Percentiles rank a stretch among this genome's conserved stretches.
phyloP scores from a whole-genome alignment of 2,113 vertebrate genomes.

The Oncorhynchus masou region DNA sequence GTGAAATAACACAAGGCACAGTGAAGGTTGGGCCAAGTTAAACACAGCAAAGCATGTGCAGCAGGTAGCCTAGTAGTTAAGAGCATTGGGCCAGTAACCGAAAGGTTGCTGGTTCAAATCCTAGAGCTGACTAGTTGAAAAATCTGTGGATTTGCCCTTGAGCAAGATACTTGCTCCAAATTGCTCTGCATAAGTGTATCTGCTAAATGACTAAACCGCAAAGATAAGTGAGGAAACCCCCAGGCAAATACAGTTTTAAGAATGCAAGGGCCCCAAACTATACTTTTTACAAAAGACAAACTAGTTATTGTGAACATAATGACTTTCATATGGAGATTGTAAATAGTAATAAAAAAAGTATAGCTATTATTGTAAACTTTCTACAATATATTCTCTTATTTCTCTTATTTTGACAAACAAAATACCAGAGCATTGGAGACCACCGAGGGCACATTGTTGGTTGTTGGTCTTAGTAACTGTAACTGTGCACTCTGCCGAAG shows the following conservation, averaged over 20 bases:
- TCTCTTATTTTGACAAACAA: not conserved
- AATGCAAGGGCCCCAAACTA: not conserved
- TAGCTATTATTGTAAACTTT: not conserved
- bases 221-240: no score
- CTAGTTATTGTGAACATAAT: no score
- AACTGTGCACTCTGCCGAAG: slow-evolving; percentile 10
- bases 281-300: no score
- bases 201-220: not conserved
- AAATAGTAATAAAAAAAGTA: not conserved
- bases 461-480: fast-evolving
- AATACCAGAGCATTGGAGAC: slow-evolving; percentile 38
- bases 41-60: not conserved
- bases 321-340: no score
- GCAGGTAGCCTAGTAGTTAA: no score
- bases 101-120: no score
- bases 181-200: no score
- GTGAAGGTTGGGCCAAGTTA: not conserved
- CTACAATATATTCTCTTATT: not conserved
- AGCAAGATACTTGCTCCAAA: no score
- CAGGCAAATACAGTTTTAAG: not conserved
- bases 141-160: no score
- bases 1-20: not conserved
- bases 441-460: not conserved
- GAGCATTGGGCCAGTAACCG: no score
- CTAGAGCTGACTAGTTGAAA: no score